A percentile compares a stretch with the other conserved stretches of the same genome.
Conservation (phyloP, 2,888 invertebrate genomes). For the Endomychus coccineus region DNA sequence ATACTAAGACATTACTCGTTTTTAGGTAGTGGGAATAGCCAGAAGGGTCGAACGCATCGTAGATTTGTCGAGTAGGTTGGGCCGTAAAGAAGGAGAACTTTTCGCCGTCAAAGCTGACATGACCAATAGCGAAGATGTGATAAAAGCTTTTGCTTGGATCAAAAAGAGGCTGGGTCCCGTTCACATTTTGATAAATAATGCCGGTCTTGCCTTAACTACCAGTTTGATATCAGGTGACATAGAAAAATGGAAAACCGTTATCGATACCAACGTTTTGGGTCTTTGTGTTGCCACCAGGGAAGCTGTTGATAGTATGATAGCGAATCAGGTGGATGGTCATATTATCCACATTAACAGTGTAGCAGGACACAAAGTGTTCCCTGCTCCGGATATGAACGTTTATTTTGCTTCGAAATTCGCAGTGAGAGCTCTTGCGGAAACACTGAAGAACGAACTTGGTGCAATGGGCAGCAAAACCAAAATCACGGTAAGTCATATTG, state of each 20-base stretch:
- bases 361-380: constrained; percentile 27
- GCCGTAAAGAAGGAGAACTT: constrained; percentile 11
- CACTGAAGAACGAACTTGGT: constrained; percentile 19
- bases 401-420: constrained; percentile 25
- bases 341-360: constrained; percentile 33
- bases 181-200: constrained; percentile 21
- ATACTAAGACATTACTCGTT: no score
- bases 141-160: constrained; percentile 17
- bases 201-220: constrained; percentile 13
- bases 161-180: constrained; percentile 20
- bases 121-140: constrained; percentile 16
- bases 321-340: constrained; percentile 29
- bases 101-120: constrained; percentile 15
- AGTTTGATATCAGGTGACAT: constrained; percentile 23
- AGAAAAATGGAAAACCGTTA: constrained; percentile 24
- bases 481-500: constrained; percentile 24
- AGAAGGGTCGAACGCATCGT: constrained; percentile 25
- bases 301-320: constrained; percentile 29
- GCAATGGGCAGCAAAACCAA: constrained; percentile 17
- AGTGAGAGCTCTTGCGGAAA: constrained; percentile 23
- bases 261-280: constrained; percentile 29
- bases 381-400: constrained; percentile 24
- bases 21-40: constrained; percentile 29
- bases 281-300: constrained; percentile 28
- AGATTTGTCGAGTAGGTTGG: constrained; percentile 14